Base-by-base conservation (phyloP, 2,797 vertebrate genomes). In the Gila robusta region DNA sequence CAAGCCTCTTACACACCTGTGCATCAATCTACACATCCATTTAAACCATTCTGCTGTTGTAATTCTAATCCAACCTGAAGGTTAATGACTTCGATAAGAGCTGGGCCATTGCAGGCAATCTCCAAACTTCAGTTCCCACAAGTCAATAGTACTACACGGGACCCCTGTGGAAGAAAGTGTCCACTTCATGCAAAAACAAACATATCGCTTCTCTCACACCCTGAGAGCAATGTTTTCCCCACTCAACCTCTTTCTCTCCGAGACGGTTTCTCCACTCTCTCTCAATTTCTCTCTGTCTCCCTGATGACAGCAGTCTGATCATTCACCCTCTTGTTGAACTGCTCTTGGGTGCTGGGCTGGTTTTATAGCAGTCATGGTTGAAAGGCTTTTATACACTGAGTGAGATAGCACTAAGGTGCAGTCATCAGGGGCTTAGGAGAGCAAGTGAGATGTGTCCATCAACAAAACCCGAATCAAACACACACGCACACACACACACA, bases 331-430 rank as follows among this genome's bases (percentile, higher is more conserved):
- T 72, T 56, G 56, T 78, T 79, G 92, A 92, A 92, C 92, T 91
- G 91, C 90, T 69, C 84, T 92, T 88, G 87, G 91, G 89, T 91
- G 90, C 54, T 90, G 83, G 89, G 92, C 91, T 92, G 93, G 94
- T 94, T 92, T 93, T 92, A 91, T 89, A 91, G 91, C 91, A 92
- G 94, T 93, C 93, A 93, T 93, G 91, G 90, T 83, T 92, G 91
- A 95, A 93, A 95, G 92, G 91, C 92, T 95, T 94, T 95, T 94
- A 95, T 93, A 91, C 91, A 89, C 86, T 89, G 91, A 90, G 91
- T 89, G 90, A 92, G 93, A 93, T 92, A 94, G 93, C 92, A 93
- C 92, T 89, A 89, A 92, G 91, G 91, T 93, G 91, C 49, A 76
- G 80, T 83, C 81, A 74, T 76, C 76, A 67, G 80, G 54, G 79